Base-by-base conservation (phyloP, 2,888 invertebrate genomes). In the Xylocampa areola region DNA sequence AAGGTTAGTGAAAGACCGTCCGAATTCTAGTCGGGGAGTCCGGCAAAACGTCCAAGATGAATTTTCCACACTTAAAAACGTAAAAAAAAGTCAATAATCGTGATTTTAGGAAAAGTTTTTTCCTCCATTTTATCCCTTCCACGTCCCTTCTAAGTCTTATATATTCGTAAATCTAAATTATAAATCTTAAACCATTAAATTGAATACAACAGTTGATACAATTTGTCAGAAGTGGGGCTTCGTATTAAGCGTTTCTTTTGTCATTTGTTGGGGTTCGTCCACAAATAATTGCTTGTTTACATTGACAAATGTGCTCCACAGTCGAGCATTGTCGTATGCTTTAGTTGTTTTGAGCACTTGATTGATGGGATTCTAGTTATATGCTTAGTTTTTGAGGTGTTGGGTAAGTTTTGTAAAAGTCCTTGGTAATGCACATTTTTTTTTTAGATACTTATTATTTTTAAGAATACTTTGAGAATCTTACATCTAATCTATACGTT, bases 241-340 rank as follows among this genome's bases (percentile, higher is more conserved):
- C 70, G 78, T 81, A 86, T 86, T 84, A 86, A 89, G 87, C 79
- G 84, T 76, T 78, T 75, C 81, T 71, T 80, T 88, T 89, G 87
- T 86, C 90, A 90, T 85, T 89, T 84, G 86, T 80, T 82, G 80
- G 90, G 90, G 88, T 83, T 85, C 82, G 75, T 80, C 80, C 58
- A 75, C 72, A 79, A 74, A 85, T 87, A 89, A 91, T 90, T 85
- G 87, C 85, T 86, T 90, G 90, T 90, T 90, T 90, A 84, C 82
- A 80, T 63, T 90, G 88, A 90, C 87, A 88, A 90, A 90, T 88
- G 88, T 48, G 52, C 61, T 53, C 37, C 35, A 54, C 33, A 30
- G 44, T 47, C 48, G 53, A 51, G 54, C 55, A 50, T 40, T 55
- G 65, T 45, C 53, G 25, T 21, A 27, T 17, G 53, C 44, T 47